Conservation (phyloP, 2,113 vertebrate genomes). For the Herpailurus yagouaroundi region DNA sequence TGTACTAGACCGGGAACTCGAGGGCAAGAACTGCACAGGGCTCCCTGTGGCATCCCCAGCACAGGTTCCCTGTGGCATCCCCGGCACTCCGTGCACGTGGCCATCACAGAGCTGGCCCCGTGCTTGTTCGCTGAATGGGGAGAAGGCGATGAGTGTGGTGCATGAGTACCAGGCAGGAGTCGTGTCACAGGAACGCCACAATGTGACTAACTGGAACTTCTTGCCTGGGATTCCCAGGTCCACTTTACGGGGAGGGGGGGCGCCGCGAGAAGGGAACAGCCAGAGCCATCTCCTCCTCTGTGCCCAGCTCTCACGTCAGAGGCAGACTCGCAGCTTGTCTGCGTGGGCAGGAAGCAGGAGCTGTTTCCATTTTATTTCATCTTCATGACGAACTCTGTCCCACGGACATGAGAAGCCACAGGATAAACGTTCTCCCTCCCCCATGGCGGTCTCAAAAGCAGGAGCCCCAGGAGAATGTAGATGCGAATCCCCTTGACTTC, state of each 20-base stretch:
- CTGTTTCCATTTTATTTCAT: constrained; percentile 72
- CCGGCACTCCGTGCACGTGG: rapidly evolving
- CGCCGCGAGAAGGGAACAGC: neutral
- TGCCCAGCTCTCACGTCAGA: constrained; percentile 46
- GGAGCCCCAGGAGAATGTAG: neutral
- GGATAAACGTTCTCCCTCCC: neutral
- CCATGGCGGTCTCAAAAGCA: constrained; percentile 20
- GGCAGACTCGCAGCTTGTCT: constrained; percentile 50
- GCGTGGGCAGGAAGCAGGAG: constrained; percentile 68
- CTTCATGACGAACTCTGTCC: constrained; percentile 66
- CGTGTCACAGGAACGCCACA: neutral
- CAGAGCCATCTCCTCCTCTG: neutral
- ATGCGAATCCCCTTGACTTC: neutral
- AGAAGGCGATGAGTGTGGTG: neutral
- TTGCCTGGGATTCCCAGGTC: neutral
- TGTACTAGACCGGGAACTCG: neutral
- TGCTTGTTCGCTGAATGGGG: rapidly evolving
- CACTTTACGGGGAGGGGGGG: neutral
- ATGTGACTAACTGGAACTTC: neutral
- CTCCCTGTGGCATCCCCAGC: neutral
- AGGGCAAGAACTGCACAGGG: neutral
- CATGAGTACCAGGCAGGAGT: too few species aligned
- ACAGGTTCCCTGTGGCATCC: rapidly evolving
- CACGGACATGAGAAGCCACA: constrained; percentile 50
- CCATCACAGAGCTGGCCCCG: neutral